Base-by-base conservation (phyloP, 2,113 vertebrate species). In the Labrus mixtus region DNA sequence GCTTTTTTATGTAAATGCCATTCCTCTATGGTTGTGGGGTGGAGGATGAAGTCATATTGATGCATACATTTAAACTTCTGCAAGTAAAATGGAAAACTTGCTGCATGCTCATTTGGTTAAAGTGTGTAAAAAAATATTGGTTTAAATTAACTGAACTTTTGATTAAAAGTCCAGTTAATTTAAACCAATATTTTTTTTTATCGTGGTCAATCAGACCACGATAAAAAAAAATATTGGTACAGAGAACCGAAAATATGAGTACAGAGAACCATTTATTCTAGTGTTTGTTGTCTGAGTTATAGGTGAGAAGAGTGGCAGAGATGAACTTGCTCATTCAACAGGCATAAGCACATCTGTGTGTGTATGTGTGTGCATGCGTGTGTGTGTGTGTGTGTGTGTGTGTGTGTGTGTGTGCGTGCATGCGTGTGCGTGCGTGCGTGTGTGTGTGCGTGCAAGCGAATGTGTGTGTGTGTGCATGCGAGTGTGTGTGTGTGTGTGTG, bases 81-180 rank as follows among this genome's bases (percentile, higher is more conserved):
- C 45, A 63, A 67, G 53, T 68, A 56, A 70, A 85, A 70, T 25
- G 1, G 4, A 16, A 50, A 62, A 53, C 56, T 16, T 41, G 60
- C 68, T n/a, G 25, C 22, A 56, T 10, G 23, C 8, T 57, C 10
- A 56, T 11, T 10, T 2, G 3, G 16, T 48, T 4, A 68, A 39
- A 64, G 16, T 33, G 6, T 33, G 29, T 33, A 33, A 33, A 33
- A 63, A 29, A 19, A 53, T 53, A 29, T 33, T 29, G 5, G 9
- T 64, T 54, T 15, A 50, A 46, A 48, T 76, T 71, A 82, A 68
- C 39, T 64, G 45, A n/a, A 64, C 51, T 54, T 80, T 78, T 57
- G n/a, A n/a, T n/a, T n/a, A n/a, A n/a, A n/a, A n/a, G n/a, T n/a
- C n/a, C n/a, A n/a, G n/a, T n/a, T n/a, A n/a, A n/a, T n/a, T n/a